Conservation (phyloP, 2,888 invertebrate species). For the Boloria euphrosyne region DNA sequence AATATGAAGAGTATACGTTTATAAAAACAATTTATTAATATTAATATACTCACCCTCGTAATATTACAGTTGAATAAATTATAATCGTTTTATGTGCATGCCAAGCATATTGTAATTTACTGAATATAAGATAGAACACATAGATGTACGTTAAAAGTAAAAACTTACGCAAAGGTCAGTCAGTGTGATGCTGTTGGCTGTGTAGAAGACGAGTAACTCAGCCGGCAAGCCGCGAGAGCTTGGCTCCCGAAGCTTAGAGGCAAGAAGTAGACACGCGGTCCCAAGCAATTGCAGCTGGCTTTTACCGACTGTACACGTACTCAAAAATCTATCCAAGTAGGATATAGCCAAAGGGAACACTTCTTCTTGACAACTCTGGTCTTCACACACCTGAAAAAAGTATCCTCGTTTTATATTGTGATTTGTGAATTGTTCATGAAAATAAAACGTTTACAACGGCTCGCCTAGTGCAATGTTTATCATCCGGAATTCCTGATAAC, state of each 20-base stretch:
- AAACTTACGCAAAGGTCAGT: slow-evolving; percentile 93
- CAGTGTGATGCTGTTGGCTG: slow-evolving; percentile 94
- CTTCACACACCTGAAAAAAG: slow-evolving; percentile 92
- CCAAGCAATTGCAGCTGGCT: slow-evolving; percentile 95
- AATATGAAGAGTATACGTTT: no score
- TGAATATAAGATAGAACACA: no score
- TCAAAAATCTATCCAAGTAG: slow-evolving; percentile 96
- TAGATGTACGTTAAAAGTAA: no score
- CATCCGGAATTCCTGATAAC: slow-evolving; percentile 78
- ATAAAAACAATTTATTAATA: no score
- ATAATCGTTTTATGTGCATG: no score
- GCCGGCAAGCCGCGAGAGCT: slow-evolving; percentile 87
- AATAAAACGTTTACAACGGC: slow-evolving; percentile 44
- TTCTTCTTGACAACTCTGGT: slow-evolving; percentile 95
- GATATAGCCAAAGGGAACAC: slow-evolving; percentile 96
- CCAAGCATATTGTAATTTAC: no score
- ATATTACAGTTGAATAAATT: no score
- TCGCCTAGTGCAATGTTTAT: slow-evolving; percentile 64
- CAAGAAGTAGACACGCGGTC: slow-evolving; percentile 94
- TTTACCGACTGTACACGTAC: slow-evolving; percentile 90
- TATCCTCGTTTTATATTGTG: slow-evolving; percentile 18
- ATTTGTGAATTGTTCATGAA: slow-evolving; percentile 44
- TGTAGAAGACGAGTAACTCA: slow-evolving; percentile 93
- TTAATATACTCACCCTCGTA: no score
- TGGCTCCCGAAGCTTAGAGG: slow-evolving; percentile 96